Base-by-base conservation (phyloP, 2,888 invertebrate genomes). In the Hydraecia micacea region DNA sequence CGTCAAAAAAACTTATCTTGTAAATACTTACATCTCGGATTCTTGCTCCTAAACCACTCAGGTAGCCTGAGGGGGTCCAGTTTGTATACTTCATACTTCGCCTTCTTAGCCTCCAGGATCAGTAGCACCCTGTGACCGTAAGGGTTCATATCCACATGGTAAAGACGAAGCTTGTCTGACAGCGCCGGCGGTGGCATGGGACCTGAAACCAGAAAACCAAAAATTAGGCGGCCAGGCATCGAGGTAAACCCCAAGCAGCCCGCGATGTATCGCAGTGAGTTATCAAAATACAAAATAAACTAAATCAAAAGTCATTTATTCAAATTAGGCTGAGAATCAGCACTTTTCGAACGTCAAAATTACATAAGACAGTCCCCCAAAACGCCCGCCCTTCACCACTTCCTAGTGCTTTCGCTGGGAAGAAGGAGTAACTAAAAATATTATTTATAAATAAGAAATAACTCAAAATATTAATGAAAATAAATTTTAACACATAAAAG, bases 141-240 rank as follows among this genome's bases (percentile, higher is more conserved):
- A 0, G 98, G 98, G 91, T 98, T 98, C 95, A 97, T 98, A 52
- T 97, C 97, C 91, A 98, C 98, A 82, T 97, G 97, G 92, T 97
- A 98, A 13, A 98, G 90, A 0, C 98, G 96, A 5, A 98, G 92
- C 81, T 97, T 97, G 81, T 97, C 97, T 39, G 93, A 90, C 2
- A 96, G 90, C 0, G 95, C 87, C 0, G 97, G 97, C 0, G 96
- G 95, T 0, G 94, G 91, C 1, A 95, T 74, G 0, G 91, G 92
- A 3, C 97, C 97, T 97, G 93, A 15, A 92, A 92, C 0, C 0
- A 36, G 11, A 25, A 21, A 58, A 60, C 42, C 32, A 65, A 15
- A 71, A 46, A 36, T 66, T 58, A 65, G n/a, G 55, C 9, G 55
- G 25, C 1, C 25, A 55, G 55, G 9, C 3, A 2, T 25, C 3